phyloP scores from a whole-genome alignment of 1,140 invertebrate genomes.

The Danaus plexippus region DNA sequence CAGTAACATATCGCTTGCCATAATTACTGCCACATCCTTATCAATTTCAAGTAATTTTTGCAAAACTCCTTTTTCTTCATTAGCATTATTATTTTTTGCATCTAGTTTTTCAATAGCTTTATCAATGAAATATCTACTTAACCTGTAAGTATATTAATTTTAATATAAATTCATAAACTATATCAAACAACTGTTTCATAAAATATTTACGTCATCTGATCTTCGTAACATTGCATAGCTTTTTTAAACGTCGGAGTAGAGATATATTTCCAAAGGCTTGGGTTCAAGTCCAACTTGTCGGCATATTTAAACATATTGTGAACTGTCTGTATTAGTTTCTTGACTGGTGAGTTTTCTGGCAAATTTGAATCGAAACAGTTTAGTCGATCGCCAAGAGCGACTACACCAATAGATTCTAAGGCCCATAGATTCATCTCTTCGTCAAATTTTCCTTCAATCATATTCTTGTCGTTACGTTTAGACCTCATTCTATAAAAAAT shows the following conservation, averaged over 20 bases:
- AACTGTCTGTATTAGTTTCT: conserved; percentile 74
- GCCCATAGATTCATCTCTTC: conserved; percentile 78
- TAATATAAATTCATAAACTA: neutral
- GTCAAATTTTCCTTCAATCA: conserved; percentile 73
- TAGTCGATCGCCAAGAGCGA: conserved; percentile 80
- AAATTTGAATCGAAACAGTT: conserved; percentile 73
- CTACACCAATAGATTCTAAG: conserved; percentile 77
- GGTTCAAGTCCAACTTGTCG: conserved; percentile 75
- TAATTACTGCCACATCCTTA: conserved; percentile 72
- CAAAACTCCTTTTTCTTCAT: conserved; percentile 62
- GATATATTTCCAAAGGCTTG: conserved; percentile 76
- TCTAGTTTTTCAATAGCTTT: conserved; percentile 32
- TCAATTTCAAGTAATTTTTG: conserved; percentile 71
- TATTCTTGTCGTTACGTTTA: conserved; percentile 66
- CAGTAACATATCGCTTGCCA: conserved; percentile 82
- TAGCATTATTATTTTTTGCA: conserved; percentile 17
- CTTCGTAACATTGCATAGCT: conserved; percentile 61
- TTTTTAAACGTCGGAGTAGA: conserved; percentile 73
- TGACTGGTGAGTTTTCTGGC: conserved; percentile 69
- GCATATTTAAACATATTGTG: conserved; percentile 74
- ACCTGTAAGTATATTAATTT: conserved; percentile 23
- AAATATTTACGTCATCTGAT: conserved; percentile 32
- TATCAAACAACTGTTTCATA: conserved; percentile 4
- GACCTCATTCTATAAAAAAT: conserved; percentile 65
- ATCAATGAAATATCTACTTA: conserved; percentile 36